Base-by-base conservation (phyloP, 1,140 invertebrate genomes). In the Penaeus indicus region DNA sequence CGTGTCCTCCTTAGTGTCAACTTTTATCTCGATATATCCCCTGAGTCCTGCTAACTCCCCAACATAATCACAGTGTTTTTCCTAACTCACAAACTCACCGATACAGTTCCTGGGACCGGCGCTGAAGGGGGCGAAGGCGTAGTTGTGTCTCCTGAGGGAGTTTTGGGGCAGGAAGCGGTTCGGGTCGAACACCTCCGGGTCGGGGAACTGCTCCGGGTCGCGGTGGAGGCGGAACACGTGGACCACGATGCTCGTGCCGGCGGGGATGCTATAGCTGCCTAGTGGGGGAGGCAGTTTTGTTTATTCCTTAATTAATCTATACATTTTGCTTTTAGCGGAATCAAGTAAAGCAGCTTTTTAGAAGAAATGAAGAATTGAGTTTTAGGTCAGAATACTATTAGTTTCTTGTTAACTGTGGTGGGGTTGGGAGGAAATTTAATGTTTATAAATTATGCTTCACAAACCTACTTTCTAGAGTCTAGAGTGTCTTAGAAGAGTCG, bases 141-240 rank as follows among this genome's bases (percentile, higher is more conserved):
- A 98, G 79, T 96, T 97, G 91, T 97, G 96, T 67, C 97, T 94
- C 81, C 95, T 95, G 18, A 94, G 94, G 5, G 94, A 94, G 85
- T 95, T 96, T 91, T 97, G 96, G 0, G 96, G 95, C 42, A 96
- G 92, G 93, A 97, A 97, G 92, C 97, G 96, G 92, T 97, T 96
- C 1, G 97, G 97, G 92, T 97, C 93, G 92, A 97, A 97, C 22
- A 93, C 93, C 38, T 96, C 94, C 0, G 97, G 96, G 91, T 97
- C 95, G 38, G 95, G 94, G 91, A 96, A 97, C 90, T 95, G 94
- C 83, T 95, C 93, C 0, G 94, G 93, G 94, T 54, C 54, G 54
- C 11, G 54, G 92, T 97, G 97, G 54, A 97, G 92, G 90, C 94
- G 94, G 90, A 94, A 94, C 0, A 95, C 95, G 2, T 93, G 94